phyloP scores from a whole-genome alignment of 1,140 invertebrate genomes.

The Dendrolimus kikuchii region DNA sequence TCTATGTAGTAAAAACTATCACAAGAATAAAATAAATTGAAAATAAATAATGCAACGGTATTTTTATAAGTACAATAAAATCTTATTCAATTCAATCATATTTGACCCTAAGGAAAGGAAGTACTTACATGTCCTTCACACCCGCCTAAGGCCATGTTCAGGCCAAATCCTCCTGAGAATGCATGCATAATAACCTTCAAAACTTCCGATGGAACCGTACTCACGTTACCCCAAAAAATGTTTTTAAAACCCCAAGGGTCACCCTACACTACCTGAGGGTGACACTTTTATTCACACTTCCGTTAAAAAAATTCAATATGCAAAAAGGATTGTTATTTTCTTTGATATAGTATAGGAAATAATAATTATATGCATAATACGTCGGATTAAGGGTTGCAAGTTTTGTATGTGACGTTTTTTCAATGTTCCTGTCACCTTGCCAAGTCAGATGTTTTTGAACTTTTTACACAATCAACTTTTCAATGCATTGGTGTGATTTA shows the following conservation, averaged over 20 bases:
- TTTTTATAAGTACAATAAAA: no score
- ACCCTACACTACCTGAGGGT: conserved; percentile 62
- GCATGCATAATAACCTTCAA: conserved; percentile 62
- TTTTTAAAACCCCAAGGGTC: conserved; percentile 40
- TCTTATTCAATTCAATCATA: conserved; percentile 1
- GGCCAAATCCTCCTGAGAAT: conserved; percentile 62
- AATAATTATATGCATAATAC: conserved; percentile 71
- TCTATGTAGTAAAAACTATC: no score
- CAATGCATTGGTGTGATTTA: conserved; percentile 26
- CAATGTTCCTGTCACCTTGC: conserved; percentile 62
- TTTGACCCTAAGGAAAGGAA: conserved; percentile 35
- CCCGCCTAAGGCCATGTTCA: conserved; percentile 42
- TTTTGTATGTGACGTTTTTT: conserved; percentile 51
- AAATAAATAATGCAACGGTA: no score
- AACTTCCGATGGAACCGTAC: conserved; percentile 18
- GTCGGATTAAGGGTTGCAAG: conserved; percentile 56
- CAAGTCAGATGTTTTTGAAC: conserved; percentile 38
- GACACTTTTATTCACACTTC: conserved; percentile 69
- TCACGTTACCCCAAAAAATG: conserved; percentile 50
- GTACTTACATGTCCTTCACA: conserved; percentile 23
- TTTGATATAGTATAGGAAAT: conserved; percentile 65
- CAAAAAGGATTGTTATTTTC: conserved; percentile 64
- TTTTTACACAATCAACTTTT: conserved; percentile 27
- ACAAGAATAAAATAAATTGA: no score
- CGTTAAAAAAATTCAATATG: conserved; percentile 53